A percentile compares a stretch with the other conserved stretches of the same genome.
These are phyloP conservation scores for Odontomachus brunneus DNA, from an alignment of 1,140 invertebrate species.

Conservation along the genomic window DNA sequence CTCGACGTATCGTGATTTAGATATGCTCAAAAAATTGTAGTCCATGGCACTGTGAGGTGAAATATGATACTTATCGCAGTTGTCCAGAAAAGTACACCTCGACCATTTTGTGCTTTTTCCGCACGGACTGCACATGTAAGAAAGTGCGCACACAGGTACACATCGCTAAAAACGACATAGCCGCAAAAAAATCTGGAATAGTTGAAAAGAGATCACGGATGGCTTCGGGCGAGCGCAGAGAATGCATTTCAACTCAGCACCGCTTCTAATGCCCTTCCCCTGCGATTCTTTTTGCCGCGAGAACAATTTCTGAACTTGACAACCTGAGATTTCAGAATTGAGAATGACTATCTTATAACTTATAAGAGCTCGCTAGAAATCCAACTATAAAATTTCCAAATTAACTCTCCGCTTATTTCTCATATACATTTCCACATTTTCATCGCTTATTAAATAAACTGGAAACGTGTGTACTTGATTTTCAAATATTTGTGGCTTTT, in stretches of 20 bases:
- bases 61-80: slow-evolving; percentile 59
- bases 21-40: slow-evolving; percentile 44
- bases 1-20: slow-evolving; percentile 52
- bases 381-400: slow-evolving; percentile 49
- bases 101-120: slow-evolving; percentile 49
- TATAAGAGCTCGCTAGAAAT: slow-evolving; percentile 47
- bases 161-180: slow-evolving; percentile 44
- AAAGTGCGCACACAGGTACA: slow-evolving; percentile 44
- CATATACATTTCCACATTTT: neutral
- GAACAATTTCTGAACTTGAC: slow-evolving; percentile 61
- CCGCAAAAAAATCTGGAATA: slow-evolving; percentile 50
- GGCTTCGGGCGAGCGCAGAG: slow-evolving; percentile 54
- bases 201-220: slow-evolving; percentile 55
- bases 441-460: slow-evolving; percentile 9
- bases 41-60: slow-evolving; percentile 51
- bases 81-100: slow-evolving; percentile 52
- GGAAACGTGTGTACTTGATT: neutral
- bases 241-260: slow-evolving; percentile 62
- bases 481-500: neutral
- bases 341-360: slow-evolving; percentile 47
- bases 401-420: slow-evolving; percentile 36
- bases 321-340: slow-evolving; percentile 51
- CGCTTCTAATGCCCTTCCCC: slow-evolving; percentile 49
- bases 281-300: slow-evolving; percentile 42
- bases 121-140: slow-evolving; percentile 55